Conservation (phyloP, 2,888 invertebrate genomes). For the Eupithecia dodoneata region DNA sequence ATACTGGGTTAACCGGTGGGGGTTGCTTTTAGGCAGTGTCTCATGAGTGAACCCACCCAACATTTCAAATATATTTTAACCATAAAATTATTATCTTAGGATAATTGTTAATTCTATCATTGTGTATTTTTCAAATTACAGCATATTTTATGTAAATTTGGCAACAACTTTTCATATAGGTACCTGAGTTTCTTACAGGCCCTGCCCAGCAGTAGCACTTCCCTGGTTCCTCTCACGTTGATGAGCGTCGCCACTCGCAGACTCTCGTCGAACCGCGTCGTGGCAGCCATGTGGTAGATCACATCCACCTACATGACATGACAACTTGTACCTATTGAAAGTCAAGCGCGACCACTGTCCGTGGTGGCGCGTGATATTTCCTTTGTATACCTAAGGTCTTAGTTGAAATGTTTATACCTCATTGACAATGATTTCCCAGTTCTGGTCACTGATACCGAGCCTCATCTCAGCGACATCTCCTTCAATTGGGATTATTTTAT, state of each 20-base stretch:
- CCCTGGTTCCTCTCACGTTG: constrained; percentile 94
- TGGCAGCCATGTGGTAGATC: constrained; percentile 72
- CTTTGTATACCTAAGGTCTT: background rate
- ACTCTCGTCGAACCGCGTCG: constrained; percentile 91
- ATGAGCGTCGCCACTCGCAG: constrained; percentile 92
- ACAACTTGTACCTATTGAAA: background rate
- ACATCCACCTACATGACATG: constrained; percentile 45
- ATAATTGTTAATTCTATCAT: too few species aligned
- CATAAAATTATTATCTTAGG: too few species aligned
- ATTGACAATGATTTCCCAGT: constrained; percentile 21
- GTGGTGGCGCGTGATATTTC: too few species aligned
- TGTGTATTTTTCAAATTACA: too few species aligned
- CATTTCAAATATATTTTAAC: too few species aligned
- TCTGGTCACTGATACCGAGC: constrained; percentile 20
- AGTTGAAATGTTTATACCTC: constrained; percentile 13
- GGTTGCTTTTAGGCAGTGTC: too few species aligned
- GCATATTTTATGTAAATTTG: too few species aligned
- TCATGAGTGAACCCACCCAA: too few species aligned
- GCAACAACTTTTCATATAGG: background rate
- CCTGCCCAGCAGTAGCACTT: background rate
- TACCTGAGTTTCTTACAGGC: constrained; percentile 15
- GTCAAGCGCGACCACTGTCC: too few species aligned
- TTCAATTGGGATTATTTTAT: constrained; percentile 8
- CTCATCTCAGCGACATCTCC: constrained; percentile 25
- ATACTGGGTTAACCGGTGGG: too few species aligned